Percentiles rank a stretch among this genome's conserved stretches.
These are phyloP conservation scores for Maccullochella peelii DNA, from an alignment of 2,113 vertebrate species.

Conservation along the genomic window DNA sequence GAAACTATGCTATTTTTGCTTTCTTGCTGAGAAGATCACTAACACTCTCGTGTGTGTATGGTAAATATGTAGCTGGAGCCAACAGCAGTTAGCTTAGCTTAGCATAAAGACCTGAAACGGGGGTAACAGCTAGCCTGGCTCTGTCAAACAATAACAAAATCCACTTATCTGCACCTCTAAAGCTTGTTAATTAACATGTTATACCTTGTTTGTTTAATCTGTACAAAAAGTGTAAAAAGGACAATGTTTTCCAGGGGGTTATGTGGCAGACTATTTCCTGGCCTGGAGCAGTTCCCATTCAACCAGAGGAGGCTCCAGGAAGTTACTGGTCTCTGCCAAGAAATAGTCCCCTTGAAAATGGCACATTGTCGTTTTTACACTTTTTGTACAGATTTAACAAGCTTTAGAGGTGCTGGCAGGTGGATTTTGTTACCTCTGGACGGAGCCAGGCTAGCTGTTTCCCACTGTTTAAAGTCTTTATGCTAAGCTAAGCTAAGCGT, in stretches of 20 bases:
- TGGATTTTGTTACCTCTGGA: not conserved
- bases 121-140: not conserved
- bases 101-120: not conserved
- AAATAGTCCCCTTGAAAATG: not conserved
- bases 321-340: not conserved
- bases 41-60: not conserved
- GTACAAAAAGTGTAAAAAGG: not conserved
- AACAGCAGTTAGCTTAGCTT: not conserved
- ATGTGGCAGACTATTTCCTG: not conserved
- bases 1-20: not conserved
- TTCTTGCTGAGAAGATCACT: not conserved
- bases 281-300: not conserved
- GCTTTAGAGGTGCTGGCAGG: not conserved
- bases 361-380: not conserved
- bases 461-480: not conserved
- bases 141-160: not conserved
- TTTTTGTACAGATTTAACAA: not conserved
- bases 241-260: not conserved
- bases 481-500: not conserved
- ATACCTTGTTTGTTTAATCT: not conserved
- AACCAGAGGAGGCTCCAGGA: not conserved
- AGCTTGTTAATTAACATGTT: not conserved
- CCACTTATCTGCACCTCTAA: not conserved
- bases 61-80: not conserved
- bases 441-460: not conserved